Evolutionary conservation across 92 coral and sea anemone genomes (phyloP), one percentile per base, ranked within the genome.

Genomic region (Epizoanthus ramosus): DNA sequence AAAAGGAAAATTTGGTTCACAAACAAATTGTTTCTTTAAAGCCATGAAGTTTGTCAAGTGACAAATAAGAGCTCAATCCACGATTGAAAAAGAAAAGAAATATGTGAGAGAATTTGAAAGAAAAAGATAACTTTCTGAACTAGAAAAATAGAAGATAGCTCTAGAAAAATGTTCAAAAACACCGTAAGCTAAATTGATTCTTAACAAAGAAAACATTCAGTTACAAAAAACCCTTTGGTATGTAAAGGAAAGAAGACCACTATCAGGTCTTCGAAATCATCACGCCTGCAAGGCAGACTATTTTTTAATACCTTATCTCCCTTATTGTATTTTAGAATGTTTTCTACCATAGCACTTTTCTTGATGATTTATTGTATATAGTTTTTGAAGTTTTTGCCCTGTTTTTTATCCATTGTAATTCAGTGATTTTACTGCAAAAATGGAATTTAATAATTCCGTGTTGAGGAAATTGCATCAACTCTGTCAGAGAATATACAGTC

Each of bases 251-350:
- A 71, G 66, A 64, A 80, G 84, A 80, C 73, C 87, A 84, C 54
- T 74, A 74, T 57, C 81, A 84, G 10, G 87, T 74, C 61, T 84
- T 84, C 37, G 86, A 84, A 74, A 74, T 84, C n/a, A 84, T 82
- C n/a, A n/a, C n/a, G n/a, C n/a, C n/a, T n/a, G n/a, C n/a, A n/a
- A n/a, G n/a, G n/a, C n/a, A n/a, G n/a, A n/a, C n/a, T n/a, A n/a
- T n/a, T n/a, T n/a, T n/a, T n/a, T n/a, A n/a, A n/a, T n/a, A n/a
- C n/a, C n/a, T n/a, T n/a, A n/a, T n/a, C n/a, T n/a, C n/a, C n/a
- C n/a, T n/a, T n/a, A n/a, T n/a, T n/a, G n/a, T n/a, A n/a, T n/a
- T n/a, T n/a, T n/a, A n/a, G n/a, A n/a, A n/a, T n/a, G n/a, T n/a
- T n/a, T n/a, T n/a, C n/a, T n/a, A n/a, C n/a, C n/a, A n/a, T n/a